phyloP scores from a whole-genome alignment of 92 coral and sea anemone genomes.

The Epizoanthus ramosus region DNA sequence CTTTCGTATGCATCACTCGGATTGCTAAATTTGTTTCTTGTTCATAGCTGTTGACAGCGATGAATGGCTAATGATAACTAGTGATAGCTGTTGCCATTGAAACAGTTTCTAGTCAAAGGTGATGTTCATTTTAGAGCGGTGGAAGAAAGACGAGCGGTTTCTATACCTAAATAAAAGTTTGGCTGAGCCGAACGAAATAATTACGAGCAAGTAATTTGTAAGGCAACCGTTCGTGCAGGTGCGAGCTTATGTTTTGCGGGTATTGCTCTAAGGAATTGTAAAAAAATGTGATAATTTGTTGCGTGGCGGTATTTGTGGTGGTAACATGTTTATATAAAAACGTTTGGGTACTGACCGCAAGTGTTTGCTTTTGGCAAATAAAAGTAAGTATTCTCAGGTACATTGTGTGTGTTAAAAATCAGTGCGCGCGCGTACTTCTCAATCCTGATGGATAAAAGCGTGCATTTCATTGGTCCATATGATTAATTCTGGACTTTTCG shows the following conservation, averaged over 20 bases:
- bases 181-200: constrained; percentile 33
- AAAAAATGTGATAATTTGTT: neutral
- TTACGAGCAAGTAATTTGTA: constrained; percentile 29
- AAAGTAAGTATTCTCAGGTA: constrained; percentile 23
- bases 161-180: neutral
- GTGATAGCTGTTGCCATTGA: constrained; percentile 11
- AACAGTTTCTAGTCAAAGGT: neutral
- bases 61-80: too few species aligned
- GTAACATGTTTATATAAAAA: neutral
- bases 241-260: constrained; percentile 29
- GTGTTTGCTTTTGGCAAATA: constrained; percentile 28
- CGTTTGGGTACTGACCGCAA: neutral
- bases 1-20: neutral
- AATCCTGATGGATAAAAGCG: too few species aligned
- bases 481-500: neutral
- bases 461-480: neutral
- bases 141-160: neutral
- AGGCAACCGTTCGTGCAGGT: constrained; percentile 36
- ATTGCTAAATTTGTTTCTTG: neutral
- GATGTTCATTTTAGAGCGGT: neutral
- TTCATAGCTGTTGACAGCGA: neutral
- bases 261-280: constrained; percentile 6
- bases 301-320: neutral
- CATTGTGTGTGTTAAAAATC: neutral
- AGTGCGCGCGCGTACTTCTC: too few species aligned